A percentile compares a stretch with the other conserved stretches of the same genome.
phyloP scores from a whole-genome alignment of 2,113 vertebrate genomes.

The Talpa occidentalis region DNA sequence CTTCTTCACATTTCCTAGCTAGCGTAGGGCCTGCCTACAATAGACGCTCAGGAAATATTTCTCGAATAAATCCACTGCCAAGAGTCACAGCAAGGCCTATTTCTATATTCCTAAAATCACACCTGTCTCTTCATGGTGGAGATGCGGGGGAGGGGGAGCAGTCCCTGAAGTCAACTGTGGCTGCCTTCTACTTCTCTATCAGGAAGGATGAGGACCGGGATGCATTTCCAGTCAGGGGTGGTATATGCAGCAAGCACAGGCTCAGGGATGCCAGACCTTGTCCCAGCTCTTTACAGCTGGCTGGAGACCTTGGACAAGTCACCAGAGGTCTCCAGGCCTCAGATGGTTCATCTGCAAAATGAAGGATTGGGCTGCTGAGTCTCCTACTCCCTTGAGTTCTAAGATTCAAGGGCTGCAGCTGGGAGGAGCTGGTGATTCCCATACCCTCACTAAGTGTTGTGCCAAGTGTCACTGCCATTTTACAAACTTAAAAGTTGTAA shows the following conservation, averaged over 20 bases:
- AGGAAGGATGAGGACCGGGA: not conserved
- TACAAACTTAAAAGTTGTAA: rapidly evolving
- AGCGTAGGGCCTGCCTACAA: not conserved
- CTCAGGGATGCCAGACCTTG: not conserved
- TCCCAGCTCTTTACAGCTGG: not conserved
- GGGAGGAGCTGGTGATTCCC: not conserved
- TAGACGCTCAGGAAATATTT: not conserved
- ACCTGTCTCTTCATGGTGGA: not conserved
- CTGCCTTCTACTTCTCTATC: not conserved
- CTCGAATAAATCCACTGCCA: not conserved
- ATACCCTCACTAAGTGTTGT: rapidly evolving
- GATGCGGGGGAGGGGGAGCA: not conserved
- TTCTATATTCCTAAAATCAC: too few species aligned
- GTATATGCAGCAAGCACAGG: not conserved
- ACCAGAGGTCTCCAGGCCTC: not conserved
- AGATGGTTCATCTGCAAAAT: not conserved
- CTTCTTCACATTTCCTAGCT: not conserved
- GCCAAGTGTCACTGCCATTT: too few species aligned
- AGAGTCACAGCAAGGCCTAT: not conserved
- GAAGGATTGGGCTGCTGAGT: not conserved
- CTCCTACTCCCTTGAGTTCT: not conserved
- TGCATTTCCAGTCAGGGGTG: rapidly evolving
- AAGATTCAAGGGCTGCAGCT: rapidly evolving
- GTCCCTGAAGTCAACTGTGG: not conserved
- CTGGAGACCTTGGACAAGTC: not conserved